Evolutionary conservation across 2,113 vertebrate genomes (phyloP), one percentile per base, ranked within the genome.

Genomic region (Pterocles burchelli): DNA sequence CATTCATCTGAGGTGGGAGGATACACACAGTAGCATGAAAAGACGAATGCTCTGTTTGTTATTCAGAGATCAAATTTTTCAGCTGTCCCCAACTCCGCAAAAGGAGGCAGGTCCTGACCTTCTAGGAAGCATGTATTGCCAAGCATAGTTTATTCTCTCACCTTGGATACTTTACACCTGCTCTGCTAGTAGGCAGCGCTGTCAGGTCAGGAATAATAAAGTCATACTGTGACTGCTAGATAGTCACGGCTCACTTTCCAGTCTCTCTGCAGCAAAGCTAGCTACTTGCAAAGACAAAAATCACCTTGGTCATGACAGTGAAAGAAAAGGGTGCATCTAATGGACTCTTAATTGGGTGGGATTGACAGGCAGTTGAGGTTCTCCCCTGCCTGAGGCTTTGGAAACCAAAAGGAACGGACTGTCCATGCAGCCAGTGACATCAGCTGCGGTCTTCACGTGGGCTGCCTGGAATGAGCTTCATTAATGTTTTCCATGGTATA

Each of bases 401-500:
- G 51, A 71, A 93, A 81, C 80, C 84, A 14, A 38, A 85, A 75
- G 87, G 82, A 95, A 90, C 0, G 6, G 66, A 26, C 57, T 91
- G 38, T 36, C 55, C 76, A 25, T 31, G 41, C 57, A 95, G 81
- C 26, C 73, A 70, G 16, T 87, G 93, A 94, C 95, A 97, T 97
- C 84, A 87, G 70, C 88, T 90, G 63, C 41, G 80, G 81, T 89
- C 94, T 89, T 81, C 96, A 86, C 87, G 54, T 82, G 92, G 89
- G 90, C 96, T 97, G 96, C 95, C 95, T 96, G 91, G 94, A 98
- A 98, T 89, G 94, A 95, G 88, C 96, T 98, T 97, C 97, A 98
- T 98, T 98, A 98, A 98, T 98, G 97, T 96, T 95, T 97, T 97
- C 94, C 95, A 90, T 55, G 83, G 93, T 97, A 97, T 97, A 98